These are phyloP conservation scores for Glyphotaelius pellucidus DNA, from an alignment of 2,888 invertebrate species.

Conservation along the genomic window DNA sequence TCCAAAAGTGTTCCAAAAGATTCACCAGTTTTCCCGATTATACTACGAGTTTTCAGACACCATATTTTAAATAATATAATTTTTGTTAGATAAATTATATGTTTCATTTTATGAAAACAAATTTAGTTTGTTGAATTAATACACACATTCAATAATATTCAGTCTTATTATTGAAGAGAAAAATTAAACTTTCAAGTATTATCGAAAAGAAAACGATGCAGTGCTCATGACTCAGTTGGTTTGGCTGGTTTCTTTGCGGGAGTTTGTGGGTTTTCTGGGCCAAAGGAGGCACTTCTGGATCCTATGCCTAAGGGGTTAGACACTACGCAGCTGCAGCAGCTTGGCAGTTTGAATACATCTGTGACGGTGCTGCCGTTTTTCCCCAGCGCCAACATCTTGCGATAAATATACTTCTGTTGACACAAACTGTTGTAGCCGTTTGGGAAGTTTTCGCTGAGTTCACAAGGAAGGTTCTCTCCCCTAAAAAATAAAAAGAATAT, in stretches of 20 bases:
- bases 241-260: not conserved
- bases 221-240: not conserved
- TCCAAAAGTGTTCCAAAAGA: too few species aligned
- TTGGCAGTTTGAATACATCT: slow-evolving; percentile 81
- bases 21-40: too few species aligned
- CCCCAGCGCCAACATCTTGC: slow-evolving; percentile 77
- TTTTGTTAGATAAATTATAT: not conserved
- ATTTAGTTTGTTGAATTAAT: not conserved
- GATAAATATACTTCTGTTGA: slow-evolving; percentile 78
- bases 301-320: slow-evolving; percentile 50
- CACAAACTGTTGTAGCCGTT: slow-evolving; percentile 76
- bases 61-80: not conserved
- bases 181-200: not conserved
- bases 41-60: too few species aligned
- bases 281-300: slow-evolving; percentile 56
- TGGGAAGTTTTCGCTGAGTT: slow-evolving; percentile 74
- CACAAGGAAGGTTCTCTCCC: slow-evolving; percentile 73
- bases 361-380: slow-evolving; percentile 72
- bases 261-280: not conserved
- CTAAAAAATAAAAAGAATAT: slow-evolving; percentile 69
- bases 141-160: not conserved
- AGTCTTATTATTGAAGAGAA: not conserved
- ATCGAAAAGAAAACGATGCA: not conserved
- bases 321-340: slow-evolving; percentile 85
- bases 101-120: not conserved